Evolutionary conservation across 2,113 vertebrate genomes (phyloP), one percentile per base, ranked within the genome.

Genomic region (Coptodon rendalli): DNA sequence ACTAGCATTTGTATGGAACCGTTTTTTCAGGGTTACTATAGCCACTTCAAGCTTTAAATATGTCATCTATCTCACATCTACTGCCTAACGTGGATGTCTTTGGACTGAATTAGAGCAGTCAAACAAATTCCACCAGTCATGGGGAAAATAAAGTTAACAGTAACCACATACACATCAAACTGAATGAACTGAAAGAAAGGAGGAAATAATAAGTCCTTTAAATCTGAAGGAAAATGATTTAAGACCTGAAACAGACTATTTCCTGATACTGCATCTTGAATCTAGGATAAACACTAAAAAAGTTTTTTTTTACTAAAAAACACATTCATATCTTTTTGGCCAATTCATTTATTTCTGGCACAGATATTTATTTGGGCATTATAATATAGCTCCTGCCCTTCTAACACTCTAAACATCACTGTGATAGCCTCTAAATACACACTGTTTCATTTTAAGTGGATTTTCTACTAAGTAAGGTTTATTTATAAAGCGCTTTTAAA

Each of bases 41-140:
- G 40, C 6, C 22, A 27, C 68, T 45, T 73, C 3, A 45, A 45
- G 8, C 22, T 73, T 45, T 73, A 73, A 73, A 48, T 50, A 31
- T 31, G 43, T 48, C 14, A 50, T 24, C 16, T 48, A 12, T 76
- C 9, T 11, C 40, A 76, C 43, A 48, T 45, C 16, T 76, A 29
- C 43, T 12, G 6, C 43, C 24, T 12, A 19, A 50, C 0, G 6
- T 76, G 24, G 71, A 50, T 76, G 43, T 31, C 0, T 50, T 76
- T 50, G 71, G 43, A 11, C 9, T 48, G 68, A 71, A 43, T 11
- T 7, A 40, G 12, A 17, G 24, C 71, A 29, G 22, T 43, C 14
- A 48, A 14, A 76, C 24, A 76, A 31, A 48, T 48, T 48, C 43
- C 9, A 19, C 24, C 43, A 48, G 24, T 27, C 71, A 29, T 45